Evolutionary conservation across 2,113 vertebrate genomes (phyloP).

Genomic region (Notiomystis cincta): DNA sequence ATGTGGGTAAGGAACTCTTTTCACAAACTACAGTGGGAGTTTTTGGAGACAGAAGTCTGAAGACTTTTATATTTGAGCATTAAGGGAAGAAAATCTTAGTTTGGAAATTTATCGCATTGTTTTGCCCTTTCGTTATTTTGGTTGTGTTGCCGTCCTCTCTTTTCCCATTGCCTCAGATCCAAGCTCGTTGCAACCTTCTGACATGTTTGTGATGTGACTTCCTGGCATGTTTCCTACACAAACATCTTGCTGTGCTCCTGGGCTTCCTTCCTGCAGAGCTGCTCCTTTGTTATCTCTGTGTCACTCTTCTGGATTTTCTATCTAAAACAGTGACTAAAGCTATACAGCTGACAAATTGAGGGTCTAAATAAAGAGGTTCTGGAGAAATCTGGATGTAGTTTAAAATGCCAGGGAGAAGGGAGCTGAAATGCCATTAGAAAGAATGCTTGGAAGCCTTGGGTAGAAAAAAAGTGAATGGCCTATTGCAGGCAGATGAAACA

Average conservation of each 20-base stretch:
- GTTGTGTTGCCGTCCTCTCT: background rate
- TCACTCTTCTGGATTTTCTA: fast-evolving
- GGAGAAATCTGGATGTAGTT: background rate
- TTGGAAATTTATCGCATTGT: background rate
- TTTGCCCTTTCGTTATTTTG: background rate
- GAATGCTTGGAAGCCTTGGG: background rate
- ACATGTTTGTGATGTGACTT: background rate
- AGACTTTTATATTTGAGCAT: background rate
- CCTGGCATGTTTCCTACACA: background rate
- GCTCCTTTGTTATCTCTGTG: background rate
- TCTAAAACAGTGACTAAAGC: background rate
- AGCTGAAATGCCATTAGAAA: background rate
- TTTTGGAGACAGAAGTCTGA: background rate
- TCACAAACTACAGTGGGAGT: background rate
- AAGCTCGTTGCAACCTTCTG: background rate
- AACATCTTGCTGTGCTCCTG: background rate
- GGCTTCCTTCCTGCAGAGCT: background rate
- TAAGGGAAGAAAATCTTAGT: background rate
- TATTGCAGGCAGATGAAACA: background rate
- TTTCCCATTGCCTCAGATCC: background rate
- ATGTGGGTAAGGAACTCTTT: background rate
- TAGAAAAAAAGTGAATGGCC: background rate
- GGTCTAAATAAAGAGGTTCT: background rate
- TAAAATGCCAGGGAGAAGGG: background rate
- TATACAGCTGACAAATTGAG: background rate